These are phyloP conservation scores for Aleiodes testaceus DNA, from an alignment of 2,888 invertebrate genomes.

Conservation along the genomic window DNA sequence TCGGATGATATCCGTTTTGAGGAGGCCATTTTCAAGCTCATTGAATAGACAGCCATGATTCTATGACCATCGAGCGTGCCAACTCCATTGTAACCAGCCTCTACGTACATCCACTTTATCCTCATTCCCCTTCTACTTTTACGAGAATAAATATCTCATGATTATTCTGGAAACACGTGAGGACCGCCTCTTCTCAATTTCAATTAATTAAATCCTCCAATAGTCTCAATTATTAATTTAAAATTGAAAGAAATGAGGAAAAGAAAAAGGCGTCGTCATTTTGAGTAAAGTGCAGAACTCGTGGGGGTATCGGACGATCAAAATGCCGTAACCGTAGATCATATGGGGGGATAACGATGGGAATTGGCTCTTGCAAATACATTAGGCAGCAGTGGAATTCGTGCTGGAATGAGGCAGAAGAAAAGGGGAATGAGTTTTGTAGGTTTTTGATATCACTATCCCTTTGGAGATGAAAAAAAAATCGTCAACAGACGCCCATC, in stretches of 20 bases:
- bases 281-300: conserved; percentile 58
- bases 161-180: conserved; percentile 15
- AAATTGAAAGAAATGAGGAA: background rate
- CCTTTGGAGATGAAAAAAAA: conserved; percentile 45
- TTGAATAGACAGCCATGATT: conserved; percentile 73
- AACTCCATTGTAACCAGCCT: conserved; percentile 70
- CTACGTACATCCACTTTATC: conserved; percentile 66
- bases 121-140: conserved; percentile 55
- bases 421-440: conserved; percentile 50
- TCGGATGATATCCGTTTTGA: conserved; percentile 68
- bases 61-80: conserved; percentile 72
- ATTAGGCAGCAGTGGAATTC: conserved; percentile 63
- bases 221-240: conserved; percentile 2
- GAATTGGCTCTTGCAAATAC: conserved; percentile 71
- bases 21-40: conserved; percentile 72
- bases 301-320: conserved; percentile 64
- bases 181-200: conserved; percentile 21
- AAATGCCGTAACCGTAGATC: conserved; percentile 70
- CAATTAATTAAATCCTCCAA: conserved; percentile 25
- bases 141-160: conserved; percentile 32
- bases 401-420: conserved; percentile 40
- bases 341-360: conserved; percentile 68
- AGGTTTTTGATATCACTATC: conserved; percentile 49
- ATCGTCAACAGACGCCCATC: conserved; percentile 57
- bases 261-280: background rate